Evolutionary conservation across 2,888 invertebrate species (phyloP), one percentile per base, ranked within the genome.

Genomic region (Orgyia antiqua): DNA sequence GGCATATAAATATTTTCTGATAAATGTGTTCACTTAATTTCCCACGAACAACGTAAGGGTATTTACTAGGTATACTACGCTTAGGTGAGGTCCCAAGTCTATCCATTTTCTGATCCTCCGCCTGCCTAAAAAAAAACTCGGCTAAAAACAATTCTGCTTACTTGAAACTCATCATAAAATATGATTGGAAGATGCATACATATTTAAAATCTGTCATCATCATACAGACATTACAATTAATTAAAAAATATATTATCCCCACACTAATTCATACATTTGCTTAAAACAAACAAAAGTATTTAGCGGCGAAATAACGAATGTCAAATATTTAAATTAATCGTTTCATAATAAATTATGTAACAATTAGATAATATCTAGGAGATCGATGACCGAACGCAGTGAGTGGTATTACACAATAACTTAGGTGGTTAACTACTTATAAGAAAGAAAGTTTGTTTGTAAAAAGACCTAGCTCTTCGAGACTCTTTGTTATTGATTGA

Each of bases 281-380:
- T n/a, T 9, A 20, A 26, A 33, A 32, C 20, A 35, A 39, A 42
- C 29, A 42, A 29, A 31, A 30, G 29, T 33, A 35, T 28, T n/a
- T 9, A 20, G 20, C 20, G 9, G 2, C 20, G 4, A 20, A 20
- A 20, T 20, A n/a, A 33, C 42, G 47, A 63, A 66, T 65, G 63
- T 70, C 61, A 68, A n/a, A 68, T 66, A 66, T 58, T 59, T 50
- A 58, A 63, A 63, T 50, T 49, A 51, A 45, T 54, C 57, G 60
- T 70, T 66, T 63, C 71, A 63, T 64, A 70, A 75, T 60, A 55
- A 45, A 37, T 71, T 70, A 58, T 52, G 70, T 60, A 76, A 79
- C 67, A 77, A 75, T 78, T 79, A 79, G 77, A 73, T 79, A 79
- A 77, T 69, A 55, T 47, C 49, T 47, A 51, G 39, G 45, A 67